These are phyloP conservation scores for Zoroaster sp. DNA, from an alignment of 53 echinoderm and acorn worm genomes.

Conservation along the genomic window DNA sequence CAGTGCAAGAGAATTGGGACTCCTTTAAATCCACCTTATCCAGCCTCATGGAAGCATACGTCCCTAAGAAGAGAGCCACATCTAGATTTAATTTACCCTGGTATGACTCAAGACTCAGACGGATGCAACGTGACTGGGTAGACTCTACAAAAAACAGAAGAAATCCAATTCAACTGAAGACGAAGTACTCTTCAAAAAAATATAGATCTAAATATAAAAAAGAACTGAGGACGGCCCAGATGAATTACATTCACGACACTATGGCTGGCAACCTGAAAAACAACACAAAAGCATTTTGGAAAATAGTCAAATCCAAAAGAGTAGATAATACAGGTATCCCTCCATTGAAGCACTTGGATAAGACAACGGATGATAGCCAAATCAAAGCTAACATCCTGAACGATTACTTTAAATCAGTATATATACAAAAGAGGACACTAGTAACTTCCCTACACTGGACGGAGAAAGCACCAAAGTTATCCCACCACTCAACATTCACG, in stretches of 20 bases:
- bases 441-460: no score
- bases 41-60: not conserved
- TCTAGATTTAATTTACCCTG: slow-evolving; percentile 3
- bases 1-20: slow-evolving; percentile 5
- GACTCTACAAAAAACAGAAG: no score
- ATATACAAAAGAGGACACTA: not conserved
- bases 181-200: no score
- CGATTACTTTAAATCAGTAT: not conserved
- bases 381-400: not conserved
- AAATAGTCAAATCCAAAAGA: not conserved
- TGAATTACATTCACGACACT: no score
- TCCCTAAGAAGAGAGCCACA: not conserved
- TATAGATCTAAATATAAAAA: no score
- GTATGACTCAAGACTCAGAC: not conserved
- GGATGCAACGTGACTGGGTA: not conserved
- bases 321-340: not conserved
- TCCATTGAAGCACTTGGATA: no score
- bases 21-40: not conserved
- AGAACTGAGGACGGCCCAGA: no score
- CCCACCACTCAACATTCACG: no score
- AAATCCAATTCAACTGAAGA: no score
- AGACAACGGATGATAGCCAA: not conserved
- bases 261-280: no score
- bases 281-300: not conserved
- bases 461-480: no score